Evolutionary conservation across 2,797 vertebrate species (phyloP), one percentile per base, ranked within the genome.

Genomic region (Borostomias antarcticus): DNA sequence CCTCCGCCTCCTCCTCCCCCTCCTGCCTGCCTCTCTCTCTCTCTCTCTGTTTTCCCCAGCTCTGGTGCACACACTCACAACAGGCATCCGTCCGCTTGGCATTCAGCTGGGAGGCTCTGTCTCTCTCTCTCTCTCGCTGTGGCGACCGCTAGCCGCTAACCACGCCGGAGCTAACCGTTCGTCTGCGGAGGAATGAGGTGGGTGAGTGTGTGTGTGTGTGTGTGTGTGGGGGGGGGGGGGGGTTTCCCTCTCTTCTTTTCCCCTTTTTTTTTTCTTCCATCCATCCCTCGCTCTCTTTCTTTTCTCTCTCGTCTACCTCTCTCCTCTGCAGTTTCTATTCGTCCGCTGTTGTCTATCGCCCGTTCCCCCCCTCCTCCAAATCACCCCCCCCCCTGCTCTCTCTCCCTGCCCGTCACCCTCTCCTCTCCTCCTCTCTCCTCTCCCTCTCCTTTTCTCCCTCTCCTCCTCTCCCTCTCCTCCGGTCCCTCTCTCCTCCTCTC

Each of bases 261-360:
- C 30, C 19, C 19, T 8, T 2, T 23, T 30, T 33, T 30, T 58
- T 4, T 53, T 11, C n/a, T 23, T 26, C 4, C 26, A 26, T 56
- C 28, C 3, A 26, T 32, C 25, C 10, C 51, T 13, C 51, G n/a
- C 37, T 17, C 40, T 26, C 50, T 28, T 25, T 7, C 35, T 37
- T 5, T 50, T 43, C 21, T 60, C 21, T 23, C 17, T 58, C 19
- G 9, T 54, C 30, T 21, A 11, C 29, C 30, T 32, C n/a, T 33
- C n/a, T 57, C 29, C 19, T 3, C 10, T 69, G 40, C 58, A 35
- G 8, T 62, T 45, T 29, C 33, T 23, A 47, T 29, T 30, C 43
- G 50, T 40, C 40, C 35, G 43, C 66, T 64, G 48, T 68, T 70
- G 57, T 68, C 66, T 74, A 77, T 79, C 74, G 75, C 74, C 76